A percentile compares a stretch with the other conserved stretches of the same genome.
phyloP scores from a whole-genome alignment of 2,888 invertebrate species.

The Siphonodentalium dalli region DNA sequence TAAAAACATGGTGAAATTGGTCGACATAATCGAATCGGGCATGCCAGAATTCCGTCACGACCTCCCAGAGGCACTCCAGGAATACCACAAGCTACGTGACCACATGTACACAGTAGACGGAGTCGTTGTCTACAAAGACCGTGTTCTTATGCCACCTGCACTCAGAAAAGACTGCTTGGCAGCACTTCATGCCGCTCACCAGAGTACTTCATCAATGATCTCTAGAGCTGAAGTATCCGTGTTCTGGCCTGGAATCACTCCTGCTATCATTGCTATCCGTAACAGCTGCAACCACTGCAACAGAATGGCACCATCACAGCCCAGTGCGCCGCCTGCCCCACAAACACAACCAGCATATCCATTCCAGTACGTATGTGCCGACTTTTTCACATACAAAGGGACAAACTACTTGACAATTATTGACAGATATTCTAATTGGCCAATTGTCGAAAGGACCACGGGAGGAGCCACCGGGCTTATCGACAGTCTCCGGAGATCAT shows the following conservation, averaged over 20 bases:
- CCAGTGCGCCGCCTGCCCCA: conserved; percentile 22
- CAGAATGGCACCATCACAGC: conserved; percentile 27
- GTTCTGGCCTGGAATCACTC: conserved; percentile 28
- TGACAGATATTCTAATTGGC: conserved; percentile 32
- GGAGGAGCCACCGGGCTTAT: conserved; percentile 25
- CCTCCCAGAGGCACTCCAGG: no score
- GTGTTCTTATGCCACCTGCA: conserved; percentile 21
- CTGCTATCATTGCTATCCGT: conserved; percentile 14
- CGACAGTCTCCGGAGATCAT: conserved; percentile 19
- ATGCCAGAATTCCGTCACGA: no score
- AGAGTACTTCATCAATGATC: conserved; percentile 24
- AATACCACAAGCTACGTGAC: no score
- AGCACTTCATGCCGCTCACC: conserved; percentile 30
- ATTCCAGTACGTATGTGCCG: conserved; percentile 26
- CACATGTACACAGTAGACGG: no score
- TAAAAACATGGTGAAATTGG: no score
- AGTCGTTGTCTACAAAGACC: conserved; percentile 24
- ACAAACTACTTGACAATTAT: conserved; percentile 29
- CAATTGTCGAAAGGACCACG: conserved; percentile 21
- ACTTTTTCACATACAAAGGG: conserved; percentile 26
- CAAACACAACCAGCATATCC: conserved; percentile 22
- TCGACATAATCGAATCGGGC: no score
- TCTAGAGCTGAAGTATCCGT: conserved; percentile 26
- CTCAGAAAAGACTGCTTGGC: conserved; percentile 18
- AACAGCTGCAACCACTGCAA: conserved; percentile 24